Conservation (phyloP, 2,888 invertebrate genomes). For the Branchipolynoe longqiensis region DNA sequence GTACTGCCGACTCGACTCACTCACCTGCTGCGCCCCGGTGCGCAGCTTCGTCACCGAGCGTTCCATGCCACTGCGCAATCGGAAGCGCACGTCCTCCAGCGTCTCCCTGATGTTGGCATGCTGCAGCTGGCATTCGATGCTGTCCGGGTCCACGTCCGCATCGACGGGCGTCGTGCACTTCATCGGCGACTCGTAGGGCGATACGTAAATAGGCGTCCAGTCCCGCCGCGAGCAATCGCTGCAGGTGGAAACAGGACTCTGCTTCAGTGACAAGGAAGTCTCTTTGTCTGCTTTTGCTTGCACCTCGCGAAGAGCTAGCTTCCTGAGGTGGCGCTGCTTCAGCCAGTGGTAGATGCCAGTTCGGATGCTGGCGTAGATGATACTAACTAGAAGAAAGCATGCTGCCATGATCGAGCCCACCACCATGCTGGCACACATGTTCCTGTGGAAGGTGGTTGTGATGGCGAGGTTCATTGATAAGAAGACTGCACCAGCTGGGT, state of each 20-base stretch:
- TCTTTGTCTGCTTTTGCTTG: no score
- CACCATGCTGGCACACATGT: constrained; percentile 69
- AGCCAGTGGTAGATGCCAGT: not conserved
- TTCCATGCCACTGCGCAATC: constrained; percentile 73
- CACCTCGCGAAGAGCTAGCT: not conserved
- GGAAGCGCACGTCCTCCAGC: constrained; percentile 74
- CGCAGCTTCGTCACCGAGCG: constrained; percentile 72
- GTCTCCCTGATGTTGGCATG: constrained; percentile 71
- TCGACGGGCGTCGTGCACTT: constrained; percentile 65
- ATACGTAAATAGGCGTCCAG: not conserved
- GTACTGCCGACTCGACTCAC: constrained; percentile 67
- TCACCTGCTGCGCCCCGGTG: constrained; percentile 71
- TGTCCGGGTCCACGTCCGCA: constrained; percentile 23
- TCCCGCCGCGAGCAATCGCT: not conserved
- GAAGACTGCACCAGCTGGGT: constrained; percentile 69
- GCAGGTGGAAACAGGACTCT: not conserved
- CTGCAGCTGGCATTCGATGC: constrained; percentile 11
- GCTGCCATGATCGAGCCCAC: constrained; percentile 69
- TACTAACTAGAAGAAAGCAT: constrained; percentile 69
- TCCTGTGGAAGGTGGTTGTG: constrained; percentile 61
- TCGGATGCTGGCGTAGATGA: constrained; percentile 65
- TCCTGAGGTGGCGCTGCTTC: not conserved
- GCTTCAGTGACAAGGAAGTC: not conserved
- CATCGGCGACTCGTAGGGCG: constrained; percentile 67
- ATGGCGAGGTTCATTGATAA: constrained; percentile 68